A percentile compares a stretch with the other conserved stretches of the same genome.
Evolutionary conservation across 2,113 vertebrate species (phyloP).

Genomic region (Pseudois nayaur): DNA sequence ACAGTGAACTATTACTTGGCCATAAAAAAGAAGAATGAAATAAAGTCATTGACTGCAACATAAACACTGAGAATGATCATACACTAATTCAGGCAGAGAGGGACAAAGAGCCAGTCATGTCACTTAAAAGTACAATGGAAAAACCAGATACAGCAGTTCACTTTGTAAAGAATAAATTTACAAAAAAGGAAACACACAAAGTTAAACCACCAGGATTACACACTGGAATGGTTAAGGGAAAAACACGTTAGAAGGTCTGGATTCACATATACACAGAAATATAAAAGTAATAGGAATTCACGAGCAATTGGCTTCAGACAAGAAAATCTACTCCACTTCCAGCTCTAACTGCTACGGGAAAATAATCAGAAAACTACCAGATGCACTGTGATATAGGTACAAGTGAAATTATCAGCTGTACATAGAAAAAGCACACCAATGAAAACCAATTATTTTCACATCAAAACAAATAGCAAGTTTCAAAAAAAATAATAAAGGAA

Average conservation of each 20-base stretch:
- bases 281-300: neutral
- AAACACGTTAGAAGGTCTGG: neutral
- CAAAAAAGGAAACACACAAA: neutral
- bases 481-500: neutral
- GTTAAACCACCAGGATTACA: neutral
- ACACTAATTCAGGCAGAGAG: neutral
- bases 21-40: neutral
- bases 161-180: neutral
- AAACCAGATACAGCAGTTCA: neutral
- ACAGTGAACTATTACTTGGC: neutral
- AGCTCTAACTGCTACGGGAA: neutral
- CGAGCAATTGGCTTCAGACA: neutral
- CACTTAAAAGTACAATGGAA: neutral
- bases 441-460: neutral
- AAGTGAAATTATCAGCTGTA: neutral
- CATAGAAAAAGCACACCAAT: neutral
- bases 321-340: neutral
- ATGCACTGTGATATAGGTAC: neutral
- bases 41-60: neutral
- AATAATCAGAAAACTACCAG: neutral
- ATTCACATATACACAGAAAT: neutral
- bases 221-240: neutral
- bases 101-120: neutral
- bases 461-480: neutral
- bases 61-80: no score